Percentiles rank a stretch among this genome's conserved stretches.
These are phyloP conservation scores for Bradysia coprophila DNA, from an alignment of 1,140 invertebrate species.

Conservation along the genomic window DNA sequence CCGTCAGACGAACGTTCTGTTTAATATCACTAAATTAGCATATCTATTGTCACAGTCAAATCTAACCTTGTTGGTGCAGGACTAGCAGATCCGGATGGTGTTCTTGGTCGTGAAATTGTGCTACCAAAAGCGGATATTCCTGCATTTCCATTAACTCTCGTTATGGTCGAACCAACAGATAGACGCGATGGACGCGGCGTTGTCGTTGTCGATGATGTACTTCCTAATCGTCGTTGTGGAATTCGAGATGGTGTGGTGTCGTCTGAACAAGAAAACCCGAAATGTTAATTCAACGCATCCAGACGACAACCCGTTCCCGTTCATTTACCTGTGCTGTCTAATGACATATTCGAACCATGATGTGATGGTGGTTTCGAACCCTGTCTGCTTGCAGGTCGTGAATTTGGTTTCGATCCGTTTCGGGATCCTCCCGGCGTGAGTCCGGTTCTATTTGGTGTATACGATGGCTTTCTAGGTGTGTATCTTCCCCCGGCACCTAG, in stretches of 20 bases:
- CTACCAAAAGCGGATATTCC: constrained; percentile 9
- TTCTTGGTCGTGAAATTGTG: constrained; percentile 45
- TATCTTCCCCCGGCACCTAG: constrained; percentile 35
- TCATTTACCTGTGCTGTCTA: constrained; percentile 64
- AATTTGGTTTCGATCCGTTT: constrained; percentile 48
- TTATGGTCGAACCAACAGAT: constrained; percentile 24
- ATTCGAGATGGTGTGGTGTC: constrained; percentile 54
- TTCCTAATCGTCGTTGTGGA: constrained; percentile 41
- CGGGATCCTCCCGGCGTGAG: constrained; percentile 50
- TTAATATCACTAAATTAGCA: too few relatives aligned
- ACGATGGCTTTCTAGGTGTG: constrained; percentile 33
- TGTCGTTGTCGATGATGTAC: constrained; percentile 29
- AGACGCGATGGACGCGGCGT: constrained; percentile 30
- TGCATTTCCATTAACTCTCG: constrained; percentile 25
- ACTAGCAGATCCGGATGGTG: constrained; percentile 51
- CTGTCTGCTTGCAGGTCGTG: constrained; percentile 59
- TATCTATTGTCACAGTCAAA: too few relatives aligned
- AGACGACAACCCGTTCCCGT: background rate
- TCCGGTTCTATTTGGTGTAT: constrained; percentile 29
- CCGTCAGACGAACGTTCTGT: too few relatives aligned
- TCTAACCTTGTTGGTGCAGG: constrained; percentile 48
- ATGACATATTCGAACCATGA: constrained; percentile 78
- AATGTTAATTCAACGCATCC: background rate
- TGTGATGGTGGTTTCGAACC: constrained; percentile 80
- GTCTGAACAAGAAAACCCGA: constrained; percentile 25